Evolutionary conservation across 2,797 vertebrate species (phyloP).

Genomic region (Gymnodraco acuticeps): DNA sequence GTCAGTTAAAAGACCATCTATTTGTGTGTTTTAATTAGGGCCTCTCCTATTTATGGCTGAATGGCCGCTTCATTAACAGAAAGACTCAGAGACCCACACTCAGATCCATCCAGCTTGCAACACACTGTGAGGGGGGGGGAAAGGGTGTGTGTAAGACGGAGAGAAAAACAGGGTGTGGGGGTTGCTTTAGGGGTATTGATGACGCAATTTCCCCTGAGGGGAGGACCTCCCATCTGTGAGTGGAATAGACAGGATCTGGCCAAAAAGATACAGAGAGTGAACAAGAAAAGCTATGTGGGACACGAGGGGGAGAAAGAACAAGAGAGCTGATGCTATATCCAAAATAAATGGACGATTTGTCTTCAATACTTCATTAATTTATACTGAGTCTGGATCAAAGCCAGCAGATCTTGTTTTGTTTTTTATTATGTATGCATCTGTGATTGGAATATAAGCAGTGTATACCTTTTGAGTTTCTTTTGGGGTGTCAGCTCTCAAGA

Average conservation of each 20-base stretch:
- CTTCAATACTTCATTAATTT: background rate
- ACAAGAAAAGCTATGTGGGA: slow-evolving; percentile 34
- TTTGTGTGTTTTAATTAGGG: slow-evolving; percentile 77
- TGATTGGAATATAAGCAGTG: background rate
- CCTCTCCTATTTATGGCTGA: slow-evolving; percentile 68
- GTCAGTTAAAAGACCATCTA: slow-evolving; percentile 73
- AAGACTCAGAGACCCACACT: slow-evolving; percentile 45
- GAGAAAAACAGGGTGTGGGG: slow-evolving; percentile 65
- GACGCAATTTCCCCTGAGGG: slow-evolving; percentile 75
- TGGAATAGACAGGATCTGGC: slow-evolving; percentile 54
- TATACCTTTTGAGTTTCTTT: background rate
- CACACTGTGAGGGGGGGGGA: slow-evolving; percentile 18
- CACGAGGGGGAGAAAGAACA: slow-evolving; percentile 15
- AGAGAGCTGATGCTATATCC: slow-evolving; percentile 1
- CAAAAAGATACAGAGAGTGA: slow-evolving; percentile 30
- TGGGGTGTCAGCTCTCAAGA: background rate
- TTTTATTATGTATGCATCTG: background rate
- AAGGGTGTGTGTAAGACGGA: background rate
- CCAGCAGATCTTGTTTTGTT: background rate
- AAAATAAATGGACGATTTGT: background rate
- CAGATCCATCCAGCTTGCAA: slow-evolving; percentile 52
- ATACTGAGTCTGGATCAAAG: background rate
- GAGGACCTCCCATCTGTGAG: slow-evolving; percentile 79
- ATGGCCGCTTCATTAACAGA: slow-evolving; percentile 75
- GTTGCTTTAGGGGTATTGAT: slow-evolving; percentile 75